Evolutionary conservation across 2,113 vertebrate genomes (phyloP).

Genomic region (Proterorhinus semilunaris): DNA sequence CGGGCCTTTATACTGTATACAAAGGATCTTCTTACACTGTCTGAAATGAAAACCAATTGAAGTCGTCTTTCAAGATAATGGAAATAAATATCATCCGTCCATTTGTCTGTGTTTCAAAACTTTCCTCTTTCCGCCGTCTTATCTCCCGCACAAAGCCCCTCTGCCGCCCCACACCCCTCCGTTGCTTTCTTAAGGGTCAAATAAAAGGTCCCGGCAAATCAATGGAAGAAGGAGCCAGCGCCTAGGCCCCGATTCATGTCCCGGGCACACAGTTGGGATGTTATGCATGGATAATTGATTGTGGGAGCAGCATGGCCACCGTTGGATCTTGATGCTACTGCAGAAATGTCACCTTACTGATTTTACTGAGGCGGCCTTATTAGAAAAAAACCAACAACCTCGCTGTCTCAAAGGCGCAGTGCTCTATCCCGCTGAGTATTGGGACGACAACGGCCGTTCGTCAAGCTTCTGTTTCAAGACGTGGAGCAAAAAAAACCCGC

Average conservation of each 20-base stretch:
- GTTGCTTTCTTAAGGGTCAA: conserved; percentile 53
- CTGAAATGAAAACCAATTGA: conserved; percentile 62
- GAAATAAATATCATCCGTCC: conserved; percentile 67
- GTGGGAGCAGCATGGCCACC: conserved; percentile 71
- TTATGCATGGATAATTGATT: conserved; percentile 85
- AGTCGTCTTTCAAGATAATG: conserved; percentile 68
- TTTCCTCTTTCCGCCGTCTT: conserved; percentile 55
- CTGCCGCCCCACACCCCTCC: conserved; percentile 11
- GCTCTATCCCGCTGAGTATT: conserved; percentile 65
- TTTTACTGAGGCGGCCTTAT: conserved; percentile 71
- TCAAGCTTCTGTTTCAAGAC: conserved; percentile 61
- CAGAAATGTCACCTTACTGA: conserved; percentile 86
- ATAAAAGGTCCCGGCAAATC: conserved; percentile 62
- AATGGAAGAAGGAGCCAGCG: conserved; percentile 61
- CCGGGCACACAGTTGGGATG: conserved; percentile 69
- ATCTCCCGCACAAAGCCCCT: conserved; percentile 54
- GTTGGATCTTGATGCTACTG: conserved; percentile 78
- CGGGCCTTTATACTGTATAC: conserved; percentile 52
- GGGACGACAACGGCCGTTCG: conserved; percentile 62
- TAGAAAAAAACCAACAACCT: conserved; percentile 44
- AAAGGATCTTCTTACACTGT: conserved; percentile 54
- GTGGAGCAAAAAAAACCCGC: conserved; percentile 26
- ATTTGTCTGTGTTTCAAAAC: conserved; percentile 52
- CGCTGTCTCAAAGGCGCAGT: conserved; percentile 61
- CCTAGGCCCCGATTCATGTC: conserved; percentile 74